phyloP scores from a whole-genome alignment of 1,140 invertebrate species.

The Geopemphigus sp. region DNA sequence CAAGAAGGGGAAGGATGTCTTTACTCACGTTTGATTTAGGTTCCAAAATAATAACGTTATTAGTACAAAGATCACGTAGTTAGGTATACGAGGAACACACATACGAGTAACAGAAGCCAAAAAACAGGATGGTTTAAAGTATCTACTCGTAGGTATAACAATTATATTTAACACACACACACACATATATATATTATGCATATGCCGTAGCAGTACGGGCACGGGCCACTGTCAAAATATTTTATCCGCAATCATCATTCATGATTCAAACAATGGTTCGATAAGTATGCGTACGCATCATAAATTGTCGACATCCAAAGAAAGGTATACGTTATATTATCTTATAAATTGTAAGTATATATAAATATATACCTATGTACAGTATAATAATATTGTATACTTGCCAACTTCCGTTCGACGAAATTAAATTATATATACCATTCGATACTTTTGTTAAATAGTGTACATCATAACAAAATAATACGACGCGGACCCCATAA shows the following conservation, averaged over 20 bases:
- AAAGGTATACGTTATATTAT: no score
- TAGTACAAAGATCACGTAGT: slow-evolving; percentile 34
- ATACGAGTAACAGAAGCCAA: slow-evolving; percentile 6
- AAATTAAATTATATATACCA: no score
- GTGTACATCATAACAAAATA: no score
- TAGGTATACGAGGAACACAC: background rate
- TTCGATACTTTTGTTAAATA: no score
- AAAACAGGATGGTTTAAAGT: slow-evolving; percentile 30
- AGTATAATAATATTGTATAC: background rate
- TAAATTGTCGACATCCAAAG: slow-evolving; percentile 9
- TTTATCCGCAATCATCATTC: background rate
- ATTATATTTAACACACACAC: no score
- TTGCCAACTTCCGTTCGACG: background rate
- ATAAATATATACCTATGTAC: background rate
- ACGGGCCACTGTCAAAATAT: slow-evolving; percentile 45
- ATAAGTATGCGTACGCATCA: slow-evolving; percentile 3
- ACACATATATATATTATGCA: no score
- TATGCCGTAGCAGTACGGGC: background rate
- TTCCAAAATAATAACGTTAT: slow-evolving; percentile 36
- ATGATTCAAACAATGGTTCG: slow-evolving; percentile 19
- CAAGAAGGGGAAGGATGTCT: background rate
- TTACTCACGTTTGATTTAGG: slow-evolving; percentile 1
- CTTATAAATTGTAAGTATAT: background rate
- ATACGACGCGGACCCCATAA: no score
- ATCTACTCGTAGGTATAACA: no score